These are phyloP conservation scores for Symphodus melops DNA, from an alignment of 2,113 vertebrate species.

Conservation along the genomic window DNA sequence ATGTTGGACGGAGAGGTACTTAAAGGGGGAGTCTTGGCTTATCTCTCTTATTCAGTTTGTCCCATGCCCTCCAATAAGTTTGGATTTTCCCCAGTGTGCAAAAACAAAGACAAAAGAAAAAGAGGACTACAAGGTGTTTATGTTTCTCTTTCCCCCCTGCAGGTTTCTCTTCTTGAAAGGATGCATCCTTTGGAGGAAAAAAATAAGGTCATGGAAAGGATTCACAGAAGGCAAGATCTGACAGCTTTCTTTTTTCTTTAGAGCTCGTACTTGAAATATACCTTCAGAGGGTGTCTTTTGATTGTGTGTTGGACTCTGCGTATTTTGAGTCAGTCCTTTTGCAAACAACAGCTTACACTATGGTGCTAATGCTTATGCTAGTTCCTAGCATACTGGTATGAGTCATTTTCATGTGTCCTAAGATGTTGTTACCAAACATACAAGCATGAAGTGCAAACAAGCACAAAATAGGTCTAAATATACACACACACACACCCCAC, in stretches of 20 bases:
- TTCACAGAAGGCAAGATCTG: constrained; percentile 10
- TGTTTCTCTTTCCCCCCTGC: constrained; percentile 28
- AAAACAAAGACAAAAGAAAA: constrained; percentile 4
- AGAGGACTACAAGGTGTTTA: constrained; percentile 29
- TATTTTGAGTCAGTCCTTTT: background rate
- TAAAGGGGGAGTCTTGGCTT: constrained; percentile 49
- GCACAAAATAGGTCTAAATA: background rate
- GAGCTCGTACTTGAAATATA: background rate
- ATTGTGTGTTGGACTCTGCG: background rate
- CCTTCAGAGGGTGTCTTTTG: background rate
- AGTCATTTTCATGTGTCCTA: background rate
- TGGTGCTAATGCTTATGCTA: background rate
- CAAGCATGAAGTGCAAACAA: background rate
- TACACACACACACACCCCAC: background rate
- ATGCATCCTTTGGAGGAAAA: constrained; percentile 20
- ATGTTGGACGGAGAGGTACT: constrained; percentile 70
- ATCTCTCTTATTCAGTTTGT: constrained; percentile 40
- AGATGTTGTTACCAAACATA: constrained; percentile 3
- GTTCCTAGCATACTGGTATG: background rate
- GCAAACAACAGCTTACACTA: background rate
- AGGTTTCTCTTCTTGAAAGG: constrained; percentile 32
- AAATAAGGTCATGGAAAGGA: constrained; percentile 26
- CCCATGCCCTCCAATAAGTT: constrained; percentile 38
- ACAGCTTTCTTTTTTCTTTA: background rate
- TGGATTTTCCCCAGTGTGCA: constrained; percentile 1